These are phyloP conservation scores for Porites divaricata DNA, from an alignment of 92 coral and sea anemone genomes.

Conservation along the genomic window DNA sequence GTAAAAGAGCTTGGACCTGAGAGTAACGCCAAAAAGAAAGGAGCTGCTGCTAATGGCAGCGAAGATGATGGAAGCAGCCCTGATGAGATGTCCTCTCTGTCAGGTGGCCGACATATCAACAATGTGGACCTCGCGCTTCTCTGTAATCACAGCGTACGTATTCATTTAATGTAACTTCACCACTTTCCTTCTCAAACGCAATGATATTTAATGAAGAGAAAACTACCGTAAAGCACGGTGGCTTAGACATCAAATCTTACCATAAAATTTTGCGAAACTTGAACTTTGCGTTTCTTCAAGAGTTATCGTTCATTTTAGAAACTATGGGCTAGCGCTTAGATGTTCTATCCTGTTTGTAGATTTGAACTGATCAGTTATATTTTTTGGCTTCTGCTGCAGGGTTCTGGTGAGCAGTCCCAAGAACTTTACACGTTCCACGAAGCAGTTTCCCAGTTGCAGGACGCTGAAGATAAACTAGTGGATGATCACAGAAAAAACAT, in stretches of 20 bases:
- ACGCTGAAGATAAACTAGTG: constrained; percentile 92
- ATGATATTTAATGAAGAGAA: too few species aligned
- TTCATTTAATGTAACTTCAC: neutral
- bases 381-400: constrained; percentile 46
- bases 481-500: constrained; percentile 94
- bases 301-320: neutral
- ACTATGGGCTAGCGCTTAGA: too few species aligned
- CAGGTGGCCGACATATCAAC: constrained; percentile 73
- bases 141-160: constrained; percentile 94
- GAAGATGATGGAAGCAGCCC: constrained; percentile 65
- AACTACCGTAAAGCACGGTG: too few species aligned
- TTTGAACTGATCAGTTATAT: neutral
- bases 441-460: constrained; percentile 94
- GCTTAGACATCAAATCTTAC: too few species aligned
- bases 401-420: constrained; percentile 96
- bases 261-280: too few species aligned
- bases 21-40: constrained; percentile 77
- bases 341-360: too few species aligned
- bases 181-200: neutral
- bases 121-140: constrained; percentile 95
- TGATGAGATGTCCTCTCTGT: constrained; percentile 69
- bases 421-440: constrained; percentile 97
- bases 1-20: constrained; percentile 99
- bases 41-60: constrained; percentile 66
- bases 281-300: too few species aligned